These are phyloP conservation scores for Drosophila ohnishii DNA, from an alignment of 1,140 invertebrate genomes.

Conservation along the genomic window DNA sequence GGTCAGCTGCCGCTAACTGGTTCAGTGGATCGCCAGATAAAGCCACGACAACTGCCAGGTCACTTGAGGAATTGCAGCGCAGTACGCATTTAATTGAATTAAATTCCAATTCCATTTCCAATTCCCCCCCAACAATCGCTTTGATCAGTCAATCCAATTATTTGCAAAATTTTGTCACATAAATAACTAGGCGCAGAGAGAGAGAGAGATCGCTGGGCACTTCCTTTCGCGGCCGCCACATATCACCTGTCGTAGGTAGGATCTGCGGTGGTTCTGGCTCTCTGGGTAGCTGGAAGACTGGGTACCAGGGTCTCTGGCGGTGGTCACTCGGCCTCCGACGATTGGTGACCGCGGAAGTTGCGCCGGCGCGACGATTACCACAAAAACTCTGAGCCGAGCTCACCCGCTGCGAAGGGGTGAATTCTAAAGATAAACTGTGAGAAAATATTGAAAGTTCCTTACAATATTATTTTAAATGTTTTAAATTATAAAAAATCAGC, in stretches of 20 bases:
- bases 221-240: conserved; percentile 37
- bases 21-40: conserved; percentile 39
- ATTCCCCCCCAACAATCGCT: conserved; percentile 68
- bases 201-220: conserved; percentile 12
- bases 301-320: conserved; percentile 5
- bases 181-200: conserved; percentile 76
- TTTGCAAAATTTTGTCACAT: conserved; percentile 83
- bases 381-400: conserved; percentile 20
- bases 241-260: conserved; percentile 68
- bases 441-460: not conserved
- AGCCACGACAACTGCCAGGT: conserved; percentile 56
- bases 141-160: conserved; percentile 83
- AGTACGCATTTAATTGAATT: conserved; percentile 83
- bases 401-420: conserved; percentile 52
- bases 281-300: not conserved
- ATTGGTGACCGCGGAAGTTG: conserved; percentile 44
- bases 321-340: conserved; percentile 14
- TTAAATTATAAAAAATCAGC: no score
- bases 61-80: conserved; percentile 78
- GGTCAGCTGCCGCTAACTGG: conserved; percentile 64
- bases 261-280: conserved; percentile 29
- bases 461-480: no score
- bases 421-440: conserved; percentile 1
- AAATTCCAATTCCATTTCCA: conserved; percentile 69
- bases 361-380: conserved; percentile 70